Conservation (phyloP, 2,888 invertebrate species). For the Metopia argyrocephala region DNA sequence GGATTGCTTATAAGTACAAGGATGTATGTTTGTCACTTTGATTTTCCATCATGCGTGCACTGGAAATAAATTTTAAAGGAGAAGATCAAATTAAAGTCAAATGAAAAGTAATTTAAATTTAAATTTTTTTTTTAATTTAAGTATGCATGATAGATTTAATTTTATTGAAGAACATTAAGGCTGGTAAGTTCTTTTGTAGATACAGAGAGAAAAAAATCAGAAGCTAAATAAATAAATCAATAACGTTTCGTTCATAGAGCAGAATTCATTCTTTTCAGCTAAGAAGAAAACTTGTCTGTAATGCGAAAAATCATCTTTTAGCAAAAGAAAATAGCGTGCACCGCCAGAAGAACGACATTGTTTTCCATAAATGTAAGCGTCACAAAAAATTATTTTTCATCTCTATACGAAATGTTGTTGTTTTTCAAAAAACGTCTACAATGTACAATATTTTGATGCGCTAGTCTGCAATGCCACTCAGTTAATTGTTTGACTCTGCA, state of each 20-base stretch:
- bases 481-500: slow-evolving; percentile 49
- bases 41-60: no score
- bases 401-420: slow-evolving; percentile 54
- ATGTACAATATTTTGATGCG: slow-evolving; percentile 65
- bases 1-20: not conserved
- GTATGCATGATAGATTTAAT: no score
- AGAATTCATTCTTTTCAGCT: slow-evolving; percentile 60
- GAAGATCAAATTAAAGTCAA: no score
- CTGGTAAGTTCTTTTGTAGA: no score
- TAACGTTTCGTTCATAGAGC: no score
- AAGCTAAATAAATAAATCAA: not conserved
- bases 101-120: no score
- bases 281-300: slow-evolving; percentile 62
- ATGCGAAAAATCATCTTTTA: slow-evolving; percentile 65
- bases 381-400: slow-evolving; percentile 56
- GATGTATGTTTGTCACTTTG: not conserved
- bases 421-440: slow-evolving; percentile 59
- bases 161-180: no score
- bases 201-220: slow-evolving; percentile 1
- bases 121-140: no score
- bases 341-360: slow-evolving; percentile 61
- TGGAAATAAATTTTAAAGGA: no score
- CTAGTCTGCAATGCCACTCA: slow-evolving; percentile 67
- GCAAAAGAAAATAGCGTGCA: slow-evolving; percentile 63
- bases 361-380: slow-evolving; percentile 66